Evolutionary conservation across 2,888 invertebrate genomes (phyloP).

Genomic region (Drosophila mettleri): DNA sequence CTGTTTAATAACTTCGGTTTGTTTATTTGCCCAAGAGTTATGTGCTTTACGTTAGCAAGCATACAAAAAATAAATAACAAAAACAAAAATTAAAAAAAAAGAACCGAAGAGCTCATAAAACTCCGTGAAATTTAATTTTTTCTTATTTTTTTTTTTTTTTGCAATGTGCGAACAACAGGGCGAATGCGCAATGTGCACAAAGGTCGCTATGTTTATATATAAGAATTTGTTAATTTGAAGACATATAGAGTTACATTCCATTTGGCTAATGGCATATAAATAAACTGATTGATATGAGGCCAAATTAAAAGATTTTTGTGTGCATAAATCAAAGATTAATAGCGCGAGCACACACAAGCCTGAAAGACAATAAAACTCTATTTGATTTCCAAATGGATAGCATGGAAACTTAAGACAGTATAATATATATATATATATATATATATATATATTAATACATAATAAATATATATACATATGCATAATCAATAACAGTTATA

Average conservation of each 20-base stretch:
- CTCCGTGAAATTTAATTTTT: constrained; percentile 29
- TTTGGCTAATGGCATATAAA: constrained; percentile 12
- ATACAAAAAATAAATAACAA: constrained; percentile 13
- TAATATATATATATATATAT: not conserved
- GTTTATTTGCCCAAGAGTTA: constrained; percentile 74
- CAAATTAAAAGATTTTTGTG: constrained; percentile 17
- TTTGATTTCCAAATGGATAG: constrained; percentile 37
- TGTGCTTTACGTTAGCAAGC: constrained; percentile 34
- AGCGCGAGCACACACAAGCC: not conserved
- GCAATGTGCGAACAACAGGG: not conserved
- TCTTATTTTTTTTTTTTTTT: constrained; percentile 7
- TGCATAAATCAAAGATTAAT: constrained; percentile 10
- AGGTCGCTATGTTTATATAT: too few species aligned
- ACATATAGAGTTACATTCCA: too few species aligned
- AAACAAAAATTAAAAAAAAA: not conserved
- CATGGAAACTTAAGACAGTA: not conserved
- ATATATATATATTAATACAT: not conserved
- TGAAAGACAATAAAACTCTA: constrained; percentile 27
- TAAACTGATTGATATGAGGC: constrained; percentile 22
- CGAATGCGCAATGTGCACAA: constrained; percentile 28
- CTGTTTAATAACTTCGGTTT: constrained; percentile 75
- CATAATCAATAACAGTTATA: not conserved
- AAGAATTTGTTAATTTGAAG: too few species aligned
- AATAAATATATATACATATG: not conserved
- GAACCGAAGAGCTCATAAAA: constrained; percentile 45